Evolutionary conservation across 2,888 invertebrate genomes (phyloP), one percentile per base, ranked within the genome.

Genomic region (Microchrysa polita): DNA sequence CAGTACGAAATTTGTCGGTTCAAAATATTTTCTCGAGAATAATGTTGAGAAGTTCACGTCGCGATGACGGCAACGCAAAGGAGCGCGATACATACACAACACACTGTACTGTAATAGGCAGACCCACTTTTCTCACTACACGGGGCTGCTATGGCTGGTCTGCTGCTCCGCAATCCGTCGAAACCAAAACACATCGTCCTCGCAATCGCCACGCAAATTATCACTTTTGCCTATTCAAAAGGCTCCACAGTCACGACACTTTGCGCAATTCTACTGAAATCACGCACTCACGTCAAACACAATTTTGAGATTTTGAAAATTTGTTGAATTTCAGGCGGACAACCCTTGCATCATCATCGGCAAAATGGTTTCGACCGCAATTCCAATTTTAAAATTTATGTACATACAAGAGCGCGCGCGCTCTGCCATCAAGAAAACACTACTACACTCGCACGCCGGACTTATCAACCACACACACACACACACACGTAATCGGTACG

Each of bases 271-370:
- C 27, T 12, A n/a, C 12, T 2, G 10, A 23, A 23, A n/a, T 27
- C 14, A 22, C 1, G 12, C 22, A n/a, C n/a, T 59, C 23, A 7
- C 10, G 27, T 1, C 5, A 23, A 59, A 59, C 20, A 59, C 12
- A 10, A 14, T 2, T 22, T 59, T 27, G 27, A 23, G 27, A 59
- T 4, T n/a, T 40, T 10, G 14, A 20, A 40, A 57, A 40, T 40
- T 42, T 16, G 57, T 55, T 40, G 40, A 55, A 34, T 34, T 57
- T 20, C 34, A n/a, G 2, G 42, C 57, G 75, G 57, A 67, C 61
- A 75, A 60, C 75, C 75, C 74, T 55, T 75, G 75, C 75, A 75
- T 75, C 75, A 75, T 73, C 75, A 75, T 75, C 67, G 61, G n/a
- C 20, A 61, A 73, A 75, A 69, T 75, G 73, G 75, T 55, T 57